Conservation (phyloP, 1,140 invertebrate species). For the Drepana arcuata region DNA sequence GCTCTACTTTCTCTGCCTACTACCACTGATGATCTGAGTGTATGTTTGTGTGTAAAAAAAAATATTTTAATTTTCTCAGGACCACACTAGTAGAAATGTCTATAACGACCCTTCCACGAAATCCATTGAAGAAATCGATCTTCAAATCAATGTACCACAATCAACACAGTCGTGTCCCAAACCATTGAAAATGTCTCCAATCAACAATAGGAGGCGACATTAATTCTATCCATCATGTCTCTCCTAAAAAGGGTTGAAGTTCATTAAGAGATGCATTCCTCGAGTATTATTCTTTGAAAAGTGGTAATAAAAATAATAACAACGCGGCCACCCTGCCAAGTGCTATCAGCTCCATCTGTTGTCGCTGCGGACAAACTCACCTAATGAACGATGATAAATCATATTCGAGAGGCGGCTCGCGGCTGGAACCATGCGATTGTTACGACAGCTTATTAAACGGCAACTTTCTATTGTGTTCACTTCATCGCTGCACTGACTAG, state of each 20-base stretch:
- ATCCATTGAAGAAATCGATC: conserved; percentile 23
- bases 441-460: conserved; percentile 19
- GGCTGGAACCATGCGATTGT: conserved; percentile 43
- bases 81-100: conserved; percentile 13
- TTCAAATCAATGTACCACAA: conserved; percentile 39
- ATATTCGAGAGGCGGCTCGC: conserved; percentile 67
- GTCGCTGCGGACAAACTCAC: conserved; percentile 69
- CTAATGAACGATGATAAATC: conserved; percentile 72
- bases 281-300: conserved; percentile 69
- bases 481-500: too few species aligned
- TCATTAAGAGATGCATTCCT: conserved; percentile 69
- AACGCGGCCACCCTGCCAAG: conserved; percentile 69
- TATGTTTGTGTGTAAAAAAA: too few species aligned
- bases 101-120: conserved; percentile 32
- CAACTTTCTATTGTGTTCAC: conserved; percentile 8
- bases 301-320: conserved; percentile 71
- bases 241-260: conserved; percentile 64
- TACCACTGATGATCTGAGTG: too few species aligned
- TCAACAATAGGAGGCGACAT: conserved; percentile 64
- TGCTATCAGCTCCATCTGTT: conserved; percentile 71
- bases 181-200: conserved; percentile 57
- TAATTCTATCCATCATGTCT: conserved; percentile 67
- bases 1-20: too few species aligned
- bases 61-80: too few species aligned
- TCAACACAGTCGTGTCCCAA: conserved; percentile 29